Evolutionary conservation across 2,113 vertebrate species (phyloP), one percentile per base, ranked within the genome.

Genomic region (Hyperopisus bebe): DNA sequence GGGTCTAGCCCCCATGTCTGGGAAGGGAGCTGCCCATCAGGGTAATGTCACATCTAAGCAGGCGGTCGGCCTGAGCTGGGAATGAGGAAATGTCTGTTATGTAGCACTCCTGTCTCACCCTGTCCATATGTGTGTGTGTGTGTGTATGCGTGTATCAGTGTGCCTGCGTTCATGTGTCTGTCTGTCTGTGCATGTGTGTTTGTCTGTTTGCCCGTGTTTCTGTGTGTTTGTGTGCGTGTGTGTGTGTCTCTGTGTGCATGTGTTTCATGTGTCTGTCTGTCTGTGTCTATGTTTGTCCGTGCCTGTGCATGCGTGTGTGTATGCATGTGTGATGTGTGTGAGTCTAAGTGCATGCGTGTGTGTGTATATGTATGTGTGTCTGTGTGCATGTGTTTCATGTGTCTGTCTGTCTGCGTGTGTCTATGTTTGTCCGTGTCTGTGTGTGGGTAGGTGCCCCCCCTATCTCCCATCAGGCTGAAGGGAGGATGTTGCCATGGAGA

Each of bases 401-500:
- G 46, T 50, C 48, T 50, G 48, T 10, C 46, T 50, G 48, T 13
- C 48, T 50, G 48, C 15, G 48, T 50, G 48, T 50, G 3, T 50
- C 48, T 50, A 47, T 50, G 48, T 50, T 50, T 47, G 47, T 51
- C 46, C 46, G 48, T 50, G 50, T 51, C 55, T 62, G 55, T 62
- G 55, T 62, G 55, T n/a, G 21, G 55, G 21, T n/a, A n/a, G 55
- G 55, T 39, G 13, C 27, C 10, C 74, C 53, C 55, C 55, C 55
- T 58, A 62, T 24, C 24, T 62, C 55, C 27, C 66, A 84, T 46
- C 17, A 47, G n/a, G n/a, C 85, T 86, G 47, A 27, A 58, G 53
- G 19, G 31, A 87, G 51, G 27, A 51, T 19, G 86, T 58, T 87
- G n/a, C 35, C 86, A 87, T 58, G 86, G 86, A 87, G 86, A 87